A percentile compares a stretch with the other conserved stretches of the same genome.
These are phyloP conservation scores for Ceramica pisi DNA, from an alignment of 2,888 invertebrate species.

Conservation along the genomic window DNA sequence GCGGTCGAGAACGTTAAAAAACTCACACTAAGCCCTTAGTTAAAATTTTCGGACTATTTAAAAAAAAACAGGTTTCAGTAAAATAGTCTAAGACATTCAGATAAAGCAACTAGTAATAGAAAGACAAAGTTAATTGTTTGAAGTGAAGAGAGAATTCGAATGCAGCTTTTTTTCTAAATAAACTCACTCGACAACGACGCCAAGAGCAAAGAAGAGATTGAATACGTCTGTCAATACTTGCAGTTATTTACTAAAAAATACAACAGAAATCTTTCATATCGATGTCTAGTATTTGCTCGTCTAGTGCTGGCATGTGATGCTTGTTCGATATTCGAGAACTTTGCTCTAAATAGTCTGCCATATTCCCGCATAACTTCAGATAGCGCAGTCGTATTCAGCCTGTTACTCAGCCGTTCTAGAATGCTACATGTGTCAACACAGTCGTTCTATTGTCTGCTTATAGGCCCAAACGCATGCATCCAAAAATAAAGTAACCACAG, in stretches of 20 bases:
- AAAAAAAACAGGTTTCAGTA: background rate
- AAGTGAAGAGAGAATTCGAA: slow-evolving; percentile 8
- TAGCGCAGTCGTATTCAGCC: slow-evolving; percentile 22
- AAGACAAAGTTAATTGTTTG: slow-evolving; percentile 21
- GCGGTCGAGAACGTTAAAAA: too few relatives aligned
- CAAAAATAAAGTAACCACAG: slow-evolving; percentile 49
- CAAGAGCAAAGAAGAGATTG: slow-evolving; percentile 38
- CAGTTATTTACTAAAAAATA: slow-evolving; percentile 44
- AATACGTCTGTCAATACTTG: slow-evolving; percentile 56
- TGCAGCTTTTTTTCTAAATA: slow-evolving; percentile 30
- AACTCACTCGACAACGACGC: slow-evolving; percentile 22
- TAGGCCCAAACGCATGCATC: slow-evolving; percentile 38
- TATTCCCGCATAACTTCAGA: slow-evolving; percentile 27
- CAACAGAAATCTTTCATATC: slow-evolving; percentile 44
- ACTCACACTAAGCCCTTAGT: too few relatives aligned
- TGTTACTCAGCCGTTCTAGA: slow-evolving; percentile 39
- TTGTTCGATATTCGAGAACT: slow-evolving; percentile 47
- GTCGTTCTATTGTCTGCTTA: slow-evolving; percentile 48
- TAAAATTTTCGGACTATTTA: background rate
- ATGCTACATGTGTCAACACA: slow-evolving; percentile 50
- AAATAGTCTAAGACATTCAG: background rate
- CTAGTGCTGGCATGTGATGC: slow-evolving; percentile 38
- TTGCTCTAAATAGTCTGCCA: slow-evolving; percentile 40
- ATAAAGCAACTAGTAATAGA: slow-evolving; percentile 10
- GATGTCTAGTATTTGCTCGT: slow-evolving; percentile 41